Evolutionary conservation across 2,113 vertebrate species (phyloP), one percentile per base, ranked within the genome.

Genomic region (Ciconia stormi): DNA sequence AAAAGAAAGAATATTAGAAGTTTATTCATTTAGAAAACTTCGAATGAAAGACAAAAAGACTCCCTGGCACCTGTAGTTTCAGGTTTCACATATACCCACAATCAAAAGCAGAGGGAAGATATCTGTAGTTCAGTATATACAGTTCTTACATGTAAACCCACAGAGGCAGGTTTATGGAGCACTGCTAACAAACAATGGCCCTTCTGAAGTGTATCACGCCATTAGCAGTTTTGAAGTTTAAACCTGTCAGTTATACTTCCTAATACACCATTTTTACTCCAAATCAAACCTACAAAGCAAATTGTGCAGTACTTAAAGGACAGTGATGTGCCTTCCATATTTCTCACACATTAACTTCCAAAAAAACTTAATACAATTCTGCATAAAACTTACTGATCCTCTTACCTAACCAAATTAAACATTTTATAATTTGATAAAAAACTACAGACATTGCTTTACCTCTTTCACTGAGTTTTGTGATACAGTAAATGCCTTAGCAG

Each of bases 401-500:
- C 13, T 87, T 52, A 65, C 8, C 27, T 80, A 77, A 63, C 11
- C 11, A 56, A 56, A 66, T 56, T 36, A 38, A 78, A 40, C 5
- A 2, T 18, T 85, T 47, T 16, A 61, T 0, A 80, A 74, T 53
- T 73, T 62, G 13, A 88, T 40, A 38, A 58, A 76, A 77, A 77
- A 78, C 21, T 19, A 67, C 13, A 36, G 53, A 42, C 21, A 82
- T 27, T 65, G 34, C 7, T 81, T 94, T 98, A 99, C 98, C 98
- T 98, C 97, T 94, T 98, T 97, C 82, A 96, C 78, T 90, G 97
- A 96, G 90, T 96, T 97, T 34, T 98, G 92, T 80, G 97, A 97
- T 71, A 95, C 42, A 93, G 94, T 90, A 92, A 97, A 93, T n/a
- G 74, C 93, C 94, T 98, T 98, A 82, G 97, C 66, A 95, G 95